Evolutionary conservation across 2,888 invertebrate genomes (phyloP).

Genomic region (Xestia ashworthii): DNA sequence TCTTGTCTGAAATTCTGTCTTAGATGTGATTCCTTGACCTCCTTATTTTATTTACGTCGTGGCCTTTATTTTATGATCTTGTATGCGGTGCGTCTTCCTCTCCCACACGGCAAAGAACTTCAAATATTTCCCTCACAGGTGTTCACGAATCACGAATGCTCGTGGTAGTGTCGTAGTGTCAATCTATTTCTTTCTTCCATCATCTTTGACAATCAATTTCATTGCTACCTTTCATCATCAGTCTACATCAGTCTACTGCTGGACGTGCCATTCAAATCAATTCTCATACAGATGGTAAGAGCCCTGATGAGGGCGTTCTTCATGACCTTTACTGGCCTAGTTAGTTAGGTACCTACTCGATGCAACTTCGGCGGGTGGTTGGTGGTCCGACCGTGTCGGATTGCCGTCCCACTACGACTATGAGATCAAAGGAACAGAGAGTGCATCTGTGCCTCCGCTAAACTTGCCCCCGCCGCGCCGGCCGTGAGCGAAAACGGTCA

Average conservation of each 20-base stretch:
- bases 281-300: neutral
- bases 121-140: neutral
- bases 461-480: too few relatives aligned
- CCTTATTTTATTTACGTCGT: neutral
- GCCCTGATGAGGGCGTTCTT: neutral
- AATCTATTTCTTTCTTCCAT: neutral
- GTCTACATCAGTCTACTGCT: neutral
- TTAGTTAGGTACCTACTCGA: neutral
- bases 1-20: neutral
- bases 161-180: neutral
- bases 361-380: neutral
- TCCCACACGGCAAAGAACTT: neutral
- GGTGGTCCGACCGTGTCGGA: too few relatives aligned
- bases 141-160: neutral
- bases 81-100: neutral
- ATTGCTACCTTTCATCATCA: neutral
- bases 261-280: neutral
- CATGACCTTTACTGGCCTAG: neutral
- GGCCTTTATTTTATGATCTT: neutral
- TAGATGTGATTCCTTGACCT: too few relatives aligned
- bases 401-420: too few relatives aligned
- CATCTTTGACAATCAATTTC: neutral
- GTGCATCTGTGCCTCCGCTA: too few relatives aligned
- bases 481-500: too few relatives aligned
- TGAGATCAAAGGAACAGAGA: too few relatives aligned